phyloP scores from a whole-genome alignment of 2,888 invertebrate genomes.

The Drosophila nr. perissopoda region DNA sequence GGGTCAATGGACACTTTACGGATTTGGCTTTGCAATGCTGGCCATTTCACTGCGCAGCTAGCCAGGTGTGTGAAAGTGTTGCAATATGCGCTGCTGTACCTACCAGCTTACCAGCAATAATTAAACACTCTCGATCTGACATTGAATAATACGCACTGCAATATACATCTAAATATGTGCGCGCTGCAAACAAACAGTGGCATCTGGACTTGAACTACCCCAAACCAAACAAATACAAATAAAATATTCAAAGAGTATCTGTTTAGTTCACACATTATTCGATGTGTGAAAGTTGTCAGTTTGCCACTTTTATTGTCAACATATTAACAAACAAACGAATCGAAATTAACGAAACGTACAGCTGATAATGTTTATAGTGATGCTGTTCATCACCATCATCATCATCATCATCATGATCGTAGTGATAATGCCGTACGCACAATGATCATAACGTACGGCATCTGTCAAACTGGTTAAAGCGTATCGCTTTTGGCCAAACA shows the following conservation, averaged over 20 bases:
- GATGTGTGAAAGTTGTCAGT: slow-evolving; percentile 79
- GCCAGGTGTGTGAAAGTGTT: slow-evolving; percentile 76
- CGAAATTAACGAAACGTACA: slow-evolving; percentile 24
- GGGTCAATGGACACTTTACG: slow-evolving; percentile 81
- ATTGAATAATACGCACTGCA: slow-evolving; percentile 68
- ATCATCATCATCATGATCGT: slow-evolving; percentile 15
- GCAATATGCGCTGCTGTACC: slow-evolving; percentile 43
- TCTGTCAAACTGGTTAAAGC: slow-evolving; percentile 45
- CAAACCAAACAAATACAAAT: slow-evolving; percentile 9
- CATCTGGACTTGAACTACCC: slow-evolving; percentile 35
- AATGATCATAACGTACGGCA: slow-evolving; percentile 40
- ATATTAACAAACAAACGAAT: slow-evolving; percentile 58
- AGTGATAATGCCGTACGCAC: slow-evolving; percentile 44
- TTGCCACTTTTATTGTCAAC: slow-evolving; percentile 76
- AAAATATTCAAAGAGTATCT: slow-evolving; percentile 10
- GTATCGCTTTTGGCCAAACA: slow-evolving; percentile 67
- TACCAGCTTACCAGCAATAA: slow-evolving; percentile 38
- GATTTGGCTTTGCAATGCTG: slow-evolving; percentile 63
- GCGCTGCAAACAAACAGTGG: slow-evolving; percentile 16
- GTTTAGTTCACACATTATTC: slow-evolving; percentile 17
- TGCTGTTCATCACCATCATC: background rate
- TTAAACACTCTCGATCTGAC: slow-evolving; percentile 54
- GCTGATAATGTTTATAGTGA: slow-evolving; percentile 17
- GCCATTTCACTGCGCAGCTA: slow-evolving; percentile 64
- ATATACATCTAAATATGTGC: slow-evolving; percentile 35